A percentile compares a stretch with the other conserved stretches of the same genome.
Conservation (phyloP, 1,140 invertebrate species). For the Drosophila arizonae region DNA sequence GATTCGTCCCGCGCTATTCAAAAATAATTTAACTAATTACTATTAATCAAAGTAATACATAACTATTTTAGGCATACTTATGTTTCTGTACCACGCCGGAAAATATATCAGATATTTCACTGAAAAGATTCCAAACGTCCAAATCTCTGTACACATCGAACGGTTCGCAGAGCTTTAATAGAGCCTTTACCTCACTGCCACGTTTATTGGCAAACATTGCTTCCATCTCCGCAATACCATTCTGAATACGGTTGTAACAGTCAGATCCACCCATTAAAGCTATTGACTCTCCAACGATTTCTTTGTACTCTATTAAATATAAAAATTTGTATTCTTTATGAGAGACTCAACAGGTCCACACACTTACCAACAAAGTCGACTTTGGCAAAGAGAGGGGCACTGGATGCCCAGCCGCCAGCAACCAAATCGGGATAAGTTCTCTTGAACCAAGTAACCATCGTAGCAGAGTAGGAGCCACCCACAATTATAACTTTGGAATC, state of each 20-base stretch:
- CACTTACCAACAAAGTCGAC: background rate
- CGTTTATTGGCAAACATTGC: constrained; percentile 73
- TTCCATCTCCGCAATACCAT: constrained; percentile 83
- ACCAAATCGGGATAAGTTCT: constrained; percentile 90
- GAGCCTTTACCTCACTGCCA: constrained; percentile 67
- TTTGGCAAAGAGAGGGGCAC: constrained; percentile 82
- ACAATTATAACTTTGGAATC: constrained; percentile 85
- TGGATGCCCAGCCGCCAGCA: constrained; percentile 88
- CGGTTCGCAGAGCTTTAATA: constrained; percentile 81
- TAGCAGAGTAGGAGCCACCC: constrained; percentile 91
- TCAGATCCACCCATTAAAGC: constrained; percentile 80
- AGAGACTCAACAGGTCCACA: no score
- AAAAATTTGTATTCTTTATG: no score
- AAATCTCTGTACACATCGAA: constrained; percentile 75
- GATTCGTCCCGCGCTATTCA: constrained; percentile 62
- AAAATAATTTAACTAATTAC: no score
- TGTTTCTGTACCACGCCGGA: constrained; percentile 74
- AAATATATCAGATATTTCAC: constrained; percentile 74
- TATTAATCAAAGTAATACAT: background rate
- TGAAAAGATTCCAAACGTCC: constrained; percentile 76
- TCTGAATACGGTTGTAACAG: constrained; percentile 83
- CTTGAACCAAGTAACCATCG: constrained; percentile 89
- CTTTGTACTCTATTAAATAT: no score
- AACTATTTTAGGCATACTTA: constrained; percentile 47
- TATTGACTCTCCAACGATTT: constrained; percentile 74